A percentile compares a stretch with the other conserved stretches of the same genome.
Conservation (phyloP, 2,888 invertebrate genomes). For the Autographa pulchrina region DNA sequence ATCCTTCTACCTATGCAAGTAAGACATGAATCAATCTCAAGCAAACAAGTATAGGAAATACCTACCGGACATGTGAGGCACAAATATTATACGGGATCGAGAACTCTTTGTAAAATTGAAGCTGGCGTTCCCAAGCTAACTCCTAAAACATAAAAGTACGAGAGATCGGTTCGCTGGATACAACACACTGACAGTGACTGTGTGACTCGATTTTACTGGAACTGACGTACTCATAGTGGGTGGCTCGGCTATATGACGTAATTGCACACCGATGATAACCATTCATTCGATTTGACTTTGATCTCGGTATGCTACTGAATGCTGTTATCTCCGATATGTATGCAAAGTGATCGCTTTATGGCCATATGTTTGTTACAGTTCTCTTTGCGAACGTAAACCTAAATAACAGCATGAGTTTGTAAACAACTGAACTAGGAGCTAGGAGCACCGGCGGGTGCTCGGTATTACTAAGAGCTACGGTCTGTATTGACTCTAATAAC, state of each 20-base stretch:
- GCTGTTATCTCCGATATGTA: constrained; percentile 15
- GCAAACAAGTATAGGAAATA: constrained; percentile 16
- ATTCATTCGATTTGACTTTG: constrained; percentile 45
- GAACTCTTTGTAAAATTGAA: constrained; percentile 47
- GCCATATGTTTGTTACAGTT: background rate
- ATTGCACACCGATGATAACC: constrained; percentile 37
- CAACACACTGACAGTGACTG: constrained; percentile 45
- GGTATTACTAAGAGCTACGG: constrained; percentile 21
- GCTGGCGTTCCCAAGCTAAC: constrained; percentile 25
- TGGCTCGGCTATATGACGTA: constrained; percentile 22
- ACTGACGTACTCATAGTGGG: constrained; percentile 45
- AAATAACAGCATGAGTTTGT: constrained; percentile 4
- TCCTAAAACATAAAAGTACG: constrained; percentile 45
- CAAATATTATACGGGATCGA: constrained; percentile 39
- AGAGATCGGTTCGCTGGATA: constrained; percentile 40
- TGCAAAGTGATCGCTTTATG: background rate
- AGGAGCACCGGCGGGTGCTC: constrained; percentile 5
- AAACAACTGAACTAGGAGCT: constrained; percentile 28
- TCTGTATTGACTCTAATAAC: constrained; percentile 49
- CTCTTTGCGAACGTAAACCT: background rate
- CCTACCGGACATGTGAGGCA: constrained; percentile 19
- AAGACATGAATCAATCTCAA: constrained; percentile 14
- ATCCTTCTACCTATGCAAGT: background rate
- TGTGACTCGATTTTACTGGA: constrained; percentile 43
- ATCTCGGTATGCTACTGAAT: constrained; percentile 18